These are phyloP conservation scores for Heterohyrax brucei DNA, from an alignment of 2,797 vertebrate species.

Conservation along the genomic window DNA sequence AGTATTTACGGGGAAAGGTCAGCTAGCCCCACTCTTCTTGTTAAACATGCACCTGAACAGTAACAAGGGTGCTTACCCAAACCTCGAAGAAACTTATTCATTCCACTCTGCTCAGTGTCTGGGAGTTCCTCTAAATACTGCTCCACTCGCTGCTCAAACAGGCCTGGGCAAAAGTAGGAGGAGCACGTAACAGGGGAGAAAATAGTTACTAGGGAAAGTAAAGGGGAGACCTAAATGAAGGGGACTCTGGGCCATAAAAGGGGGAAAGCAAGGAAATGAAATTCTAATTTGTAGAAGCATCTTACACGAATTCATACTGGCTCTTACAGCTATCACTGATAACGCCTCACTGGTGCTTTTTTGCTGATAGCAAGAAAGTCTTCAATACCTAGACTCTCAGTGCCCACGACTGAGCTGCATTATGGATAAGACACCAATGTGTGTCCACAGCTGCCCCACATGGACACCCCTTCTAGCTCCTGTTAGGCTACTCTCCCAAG, in stretches of 20 bases:
- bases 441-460: not conserved
- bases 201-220: not conserved
- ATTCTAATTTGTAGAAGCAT: not conserved
- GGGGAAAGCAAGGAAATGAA: not conserved
- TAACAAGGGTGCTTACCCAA: constrained; percentile 93
- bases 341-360: not conserved
- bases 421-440: not conserved
- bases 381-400: not conserved
- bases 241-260: not conserved
- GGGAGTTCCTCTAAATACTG: constrained; percentile 99
- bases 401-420: not conserved
- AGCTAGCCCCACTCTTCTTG: not conserved
- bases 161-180: constrained; percentile 90
- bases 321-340: not conserved
- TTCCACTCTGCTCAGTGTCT: constrained; percentile 98
- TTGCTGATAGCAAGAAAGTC: not conserved
- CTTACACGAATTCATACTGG: not conserved
- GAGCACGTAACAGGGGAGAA: not conserved
- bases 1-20: not conserved
- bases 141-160: constrained; percentile 98
- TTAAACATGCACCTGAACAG: not conserved
- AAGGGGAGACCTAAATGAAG: not conserved
- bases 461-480: constrained; percentile 6
- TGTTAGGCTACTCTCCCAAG: not conserved
- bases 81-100: constrained; percentile 99